Evolutionary conservation across 2,113 vertebrate species (phyloP), one percentile per base, ranked within the genome.

Genomic region (Plecturocebus donacophilus): DNA sequence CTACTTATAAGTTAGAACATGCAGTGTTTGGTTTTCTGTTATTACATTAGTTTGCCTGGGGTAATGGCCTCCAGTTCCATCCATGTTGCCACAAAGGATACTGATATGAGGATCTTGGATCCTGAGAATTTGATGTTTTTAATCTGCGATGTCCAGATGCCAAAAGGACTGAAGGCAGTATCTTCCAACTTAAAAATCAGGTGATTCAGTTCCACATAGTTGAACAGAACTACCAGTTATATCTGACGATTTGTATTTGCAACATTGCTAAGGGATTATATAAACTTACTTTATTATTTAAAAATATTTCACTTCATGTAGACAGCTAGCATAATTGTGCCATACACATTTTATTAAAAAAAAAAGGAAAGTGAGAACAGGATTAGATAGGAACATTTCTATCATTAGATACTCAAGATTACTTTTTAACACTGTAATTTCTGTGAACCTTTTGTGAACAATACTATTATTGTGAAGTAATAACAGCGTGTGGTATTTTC

Each of bases 371-470:
- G 8, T 30, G 70, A 47, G 23, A 85, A 92, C 38, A 76, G 38
- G 23, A 23, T 23, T 73, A 64, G 23, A n/a, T 64, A 32, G 61
- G 27, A 64, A 64, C 12, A 12, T n/a, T 86, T 92, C 77, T 76
- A 30, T 84, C 38, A 73, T 61, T 75, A 93, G 17, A 23, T 58
- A 71, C 35, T 80, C 35, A 70, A 86, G 58, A 54, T 90, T 11
- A 49, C 30, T 83, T 82, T 93, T 71, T 86, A 58, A 52, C 5
- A 80, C 66, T 42, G 8, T 56, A 47, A 81, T 91, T 77, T 88
- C 38, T 71, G 45, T 95, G 4, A 82, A 79, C 0, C n/a, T 95
- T 95, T 89, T 92, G 30, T 85, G 42, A 95, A 77, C 20, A 79
- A 64, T 58, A 70, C 85, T 82, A 89, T 49, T 91, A 49, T 14